Evolutionary conservation across 92 coral and sea anemone genomes (phyloP), one percentile per base, ranked within the genome.

Genomic region (Porites lobata): DNA sequence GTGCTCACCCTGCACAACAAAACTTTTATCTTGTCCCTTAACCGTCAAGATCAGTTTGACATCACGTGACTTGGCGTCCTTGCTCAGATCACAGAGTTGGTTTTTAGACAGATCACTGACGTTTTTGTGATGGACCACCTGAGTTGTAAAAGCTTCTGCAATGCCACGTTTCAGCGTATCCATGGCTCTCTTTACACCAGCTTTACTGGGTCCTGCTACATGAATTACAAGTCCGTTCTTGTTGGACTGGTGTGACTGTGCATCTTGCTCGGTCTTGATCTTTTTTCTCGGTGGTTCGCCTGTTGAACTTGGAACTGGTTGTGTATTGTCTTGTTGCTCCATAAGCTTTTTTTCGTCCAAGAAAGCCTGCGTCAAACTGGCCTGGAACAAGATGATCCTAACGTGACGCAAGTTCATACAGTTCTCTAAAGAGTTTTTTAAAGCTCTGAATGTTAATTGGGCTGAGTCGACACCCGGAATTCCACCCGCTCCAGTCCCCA

Each of bases 401-500:
- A 93, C 78, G 54, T 93, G 81, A 29, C 87, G 72, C 18, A 93
- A 58, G 75, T 43, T 79, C 50, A 74, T 77, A 11, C 77, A 58
- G 65, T 18, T 84, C 10, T 47, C 89, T 54, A 81, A 53, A 54
- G 80, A 72, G 53, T 69, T 87, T 12, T 72, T 72, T 64, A 93
- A 61, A 54, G 96, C 96, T 32, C 77, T 82, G 29, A 94, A 90
- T 50, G 82, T 88, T 22, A 86, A 71, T 19, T 78, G 77, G 24
- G 96, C 96, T 18, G 94, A 91, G 53, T 85, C 82, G 17, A 15
- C 78, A 9, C 29, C 89, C 11, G 92, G 63, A 21, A 92, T 61
- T 21, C 86, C 76, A 18, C 76, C 76, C 32, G 77, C 85, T 72
- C 96, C 96, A 13, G 96, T 94, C 18, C 96, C 96, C 32, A 91